Base-by-base conservation (phyloP, 2,797 vertebrate species). In the Hapalemur alaotrensis region DNA sequence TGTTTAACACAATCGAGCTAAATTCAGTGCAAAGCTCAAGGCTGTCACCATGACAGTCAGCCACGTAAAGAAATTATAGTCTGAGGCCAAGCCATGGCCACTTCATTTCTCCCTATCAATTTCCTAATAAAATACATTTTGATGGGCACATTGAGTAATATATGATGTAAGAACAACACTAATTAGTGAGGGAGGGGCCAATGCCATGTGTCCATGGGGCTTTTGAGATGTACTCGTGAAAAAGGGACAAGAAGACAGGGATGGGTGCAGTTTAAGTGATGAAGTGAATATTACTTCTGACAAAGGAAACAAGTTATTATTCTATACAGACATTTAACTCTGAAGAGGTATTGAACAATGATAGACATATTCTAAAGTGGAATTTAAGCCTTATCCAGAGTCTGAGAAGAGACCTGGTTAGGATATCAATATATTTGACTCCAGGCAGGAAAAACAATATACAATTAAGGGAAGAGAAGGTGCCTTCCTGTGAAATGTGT, bases 21-120 rank as follows among this genome's bases (percentile, higher is more conserved):
- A 91, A 73, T 48, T 84, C 30, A 48, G 15, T 2, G 30, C 89
- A 95, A 93, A 81, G 81, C 78, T 72, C 70, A 91, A 67, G 95
- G 95, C 92, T 69, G 25, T 86, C 61, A 82, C 23, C 28, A 43
- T 23, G 89, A 97, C 95, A 97, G 94, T 59, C 85, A 85, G 89
- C 79, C 97, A 97, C 95, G 95, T 95, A 76, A 98, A 97, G 97
- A 97, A 97, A 96, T 97, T 95, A 79, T 73, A 75, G 81, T 96
- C 73, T 91, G 93, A 97, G 95, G 59, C 41, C 72, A 93, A 82
- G 72, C 52, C 96, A 75, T 28, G 59, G 92, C 86, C 73, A 67
- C 82, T 96, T 91, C 97, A 95, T 86, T 92, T 94, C 92, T 93
- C 80, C 96, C 91, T 83, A 85, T 93, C 93, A 91, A 83, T 97